Base-by-base conservation (phyloP, 2,888 invertebrate genomes). In the Scaptomyza parva region DNA sequence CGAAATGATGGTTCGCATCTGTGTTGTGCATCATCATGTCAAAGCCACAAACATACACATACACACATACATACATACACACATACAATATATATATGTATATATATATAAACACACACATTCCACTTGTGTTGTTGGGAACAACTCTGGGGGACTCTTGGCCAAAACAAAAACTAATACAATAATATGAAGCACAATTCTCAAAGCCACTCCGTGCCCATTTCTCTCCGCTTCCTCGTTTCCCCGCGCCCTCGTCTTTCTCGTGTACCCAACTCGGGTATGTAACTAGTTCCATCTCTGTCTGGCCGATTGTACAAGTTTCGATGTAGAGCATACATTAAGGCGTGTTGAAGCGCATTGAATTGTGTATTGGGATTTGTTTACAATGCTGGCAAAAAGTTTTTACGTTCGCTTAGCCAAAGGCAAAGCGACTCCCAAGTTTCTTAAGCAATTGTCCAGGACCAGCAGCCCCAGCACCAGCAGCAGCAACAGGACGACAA, bases 341-440 rank as follows among this genome's bases (percentile, higher is more conserved):
- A 64, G 78, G 86, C 86, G 82, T 83, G 82, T 83, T 83, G 82
- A 83, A 83, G 82, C 82, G 82, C 86, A 83, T 83, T 83, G 86
- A 86, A 83, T 86, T 83, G 82, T 86, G 82, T 83, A 86, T 83
- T 83, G 82, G 86, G 82, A 86, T 86, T 86, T 83, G 82, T 83
- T 83, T 83, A 83, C 82, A 83, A 83, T 80, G 86, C 83, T 78
- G 83, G 83, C 67, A 67, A 55, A 86, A 83, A 86, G 73, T 83
- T 83, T 83, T 83, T 80, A 83, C 82, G 80, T 82, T 86, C 86
- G 86, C 80, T 82, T 82, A 80, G 86, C 84, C 80, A 72, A 67
- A 62, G 77, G 83, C 81, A 85, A 79, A 82, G 77, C 65, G 64
- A 79, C 69, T 79, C 65, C 62, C 72, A 85, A 82, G 69, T 79